These are phyloP conservation scores for Sciurus niger DNA, from an alignment of 2,113 vertebrate genomes.

Conservation along the genomic window DNA sequence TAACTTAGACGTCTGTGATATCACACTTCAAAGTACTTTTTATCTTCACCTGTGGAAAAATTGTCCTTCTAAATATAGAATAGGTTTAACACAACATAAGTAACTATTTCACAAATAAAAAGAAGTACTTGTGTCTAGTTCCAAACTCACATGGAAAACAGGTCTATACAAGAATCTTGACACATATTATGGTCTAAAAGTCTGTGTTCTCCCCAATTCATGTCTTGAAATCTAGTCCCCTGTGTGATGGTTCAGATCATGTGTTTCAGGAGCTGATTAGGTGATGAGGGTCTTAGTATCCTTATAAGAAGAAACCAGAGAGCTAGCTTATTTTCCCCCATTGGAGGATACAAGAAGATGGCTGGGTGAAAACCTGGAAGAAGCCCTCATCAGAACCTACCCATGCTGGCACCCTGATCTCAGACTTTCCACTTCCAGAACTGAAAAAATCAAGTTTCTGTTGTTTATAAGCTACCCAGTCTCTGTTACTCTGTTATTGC, in stretches of 20 bases:
- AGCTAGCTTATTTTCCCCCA: background rate
- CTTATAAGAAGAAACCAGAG: background rate
- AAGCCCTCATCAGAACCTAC: background rate
- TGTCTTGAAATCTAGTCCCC: background rate
- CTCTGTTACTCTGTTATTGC: background rate
- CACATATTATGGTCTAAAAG: background rate
- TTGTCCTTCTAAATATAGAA: background rate
- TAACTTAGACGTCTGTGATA: background rate
- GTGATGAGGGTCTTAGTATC: too few species aligned
- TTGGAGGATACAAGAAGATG: background rate
- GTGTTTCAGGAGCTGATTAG: background rate
- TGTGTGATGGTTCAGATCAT: background rate
- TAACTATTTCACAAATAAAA: background rate
- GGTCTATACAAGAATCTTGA: background rate
- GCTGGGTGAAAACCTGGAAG: background rate
- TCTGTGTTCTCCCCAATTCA: background rate
- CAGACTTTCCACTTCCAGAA: background rate
- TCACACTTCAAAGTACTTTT: background rate
- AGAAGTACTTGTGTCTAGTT: background rate
- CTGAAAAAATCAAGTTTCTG: background rate
- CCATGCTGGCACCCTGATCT: background rate
- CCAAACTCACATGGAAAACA: background rate
- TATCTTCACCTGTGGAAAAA: background rate
- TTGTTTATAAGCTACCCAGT: background rate
- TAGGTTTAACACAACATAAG: background rate